phyloP scores from a whole-genome alignment of 2,888 invertebrate genomes.

The Noctuana brunneofusca region DNA sequence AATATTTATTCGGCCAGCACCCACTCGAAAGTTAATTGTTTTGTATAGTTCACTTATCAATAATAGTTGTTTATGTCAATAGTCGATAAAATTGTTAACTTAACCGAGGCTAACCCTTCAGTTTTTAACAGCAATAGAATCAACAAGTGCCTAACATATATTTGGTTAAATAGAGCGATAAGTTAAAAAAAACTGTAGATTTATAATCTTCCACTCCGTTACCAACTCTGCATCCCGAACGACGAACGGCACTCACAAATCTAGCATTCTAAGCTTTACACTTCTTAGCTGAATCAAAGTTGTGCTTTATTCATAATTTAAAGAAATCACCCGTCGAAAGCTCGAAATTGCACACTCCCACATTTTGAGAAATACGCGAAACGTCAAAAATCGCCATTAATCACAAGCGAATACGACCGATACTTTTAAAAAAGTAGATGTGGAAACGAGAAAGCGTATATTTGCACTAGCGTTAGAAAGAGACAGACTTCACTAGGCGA shows the following conservation, averaged over 20 bases:
- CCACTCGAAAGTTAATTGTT: background rate
- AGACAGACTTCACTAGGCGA: constrained; percentile 44
- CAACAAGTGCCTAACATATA: constrained; percentile 25
- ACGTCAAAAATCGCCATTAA: constrained; percentile 76
- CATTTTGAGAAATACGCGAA: constrained; percentile 52
- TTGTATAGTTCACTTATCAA: constrained; percentile 5
- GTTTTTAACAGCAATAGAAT: background rate
- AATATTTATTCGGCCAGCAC: background rate
- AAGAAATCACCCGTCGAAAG: constrained; percentile 38
- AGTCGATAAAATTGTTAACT: constrained; percentile 8
- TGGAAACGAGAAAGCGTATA: constrained; percentile 49
- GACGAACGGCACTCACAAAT: constrained; percentile 9
- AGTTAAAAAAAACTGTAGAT: background rate
- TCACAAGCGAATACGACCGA: constrained; percentile 45
- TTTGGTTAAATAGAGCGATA: constrained; percentile 7
- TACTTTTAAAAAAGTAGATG: constrained; percentile 48
- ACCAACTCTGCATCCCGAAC: background rate
- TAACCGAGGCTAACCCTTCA: background rate
- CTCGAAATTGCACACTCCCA: constrained; percentile 37
- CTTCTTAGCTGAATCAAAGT: constrained; percentile 28
- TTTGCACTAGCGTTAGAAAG: constrained; percentile 42
- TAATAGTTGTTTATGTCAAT: constrained; percentile 5
- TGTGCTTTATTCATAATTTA: constrained; percentile 46
- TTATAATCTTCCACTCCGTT: constrained; percentile 4
- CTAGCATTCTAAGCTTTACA: background rate